Evolutionary conservation across 1,140 invertebrate species (phyloP), one percentile per base, ranked within the genome.

Genomic region (Cardiocondyla obscurior): DNA sequence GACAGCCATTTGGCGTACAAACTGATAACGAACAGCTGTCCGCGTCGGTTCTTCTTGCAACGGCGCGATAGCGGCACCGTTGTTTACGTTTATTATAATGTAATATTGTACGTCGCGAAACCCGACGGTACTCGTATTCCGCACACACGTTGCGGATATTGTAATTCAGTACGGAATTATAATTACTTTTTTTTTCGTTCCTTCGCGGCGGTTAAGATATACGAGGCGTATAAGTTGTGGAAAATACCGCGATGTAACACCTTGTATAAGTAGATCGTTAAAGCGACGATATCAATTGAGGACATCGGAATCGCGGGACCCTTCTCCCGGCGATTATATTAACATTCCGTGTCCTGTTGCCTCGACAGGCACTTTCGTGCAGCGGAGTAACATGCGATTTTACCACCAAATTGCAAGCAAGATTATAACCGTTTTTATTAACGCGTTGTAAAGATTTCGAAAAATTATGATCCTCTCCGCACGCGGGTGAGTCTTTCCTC

Each of bases 311-410:
- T 88, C 65, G 82, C 81, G 88, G 84, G 85, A 89, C 89, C 91
- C 90, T 90, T 88, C 90, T 88, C 89, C 81, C 82, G n/a, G 86
- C 91, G 92, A 92, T 92, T 93, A 92, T 90, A 77, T 77, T 77
- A 90, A 91, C 88, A 91, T 91, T 92, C 88, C 87, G 85, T 81
- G 73, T 79, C 73, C 83, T 60, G 84, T 83, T 82, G 55, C 73
- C 73, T 28, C 72, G 62, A 65, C 85, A 55, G 55, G 60, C 73
- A 64, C 86, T 85, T 87, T 86, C 77, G 55, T 84, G 74, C 84
- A 19, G 60, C 74, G 51, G 64, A 82, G 69, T 67, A 82, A 82
- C 91, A 90, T 89, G 91, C 91, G 90, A 91, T 91, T 92, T 89
- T 90, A 83, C 82, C 81, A 84, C 86, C 87, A 89, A 90, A 89